Conservation (phyloP, 2,797 vertebrate species). For the Artibeus jamaicensis region DNA sequence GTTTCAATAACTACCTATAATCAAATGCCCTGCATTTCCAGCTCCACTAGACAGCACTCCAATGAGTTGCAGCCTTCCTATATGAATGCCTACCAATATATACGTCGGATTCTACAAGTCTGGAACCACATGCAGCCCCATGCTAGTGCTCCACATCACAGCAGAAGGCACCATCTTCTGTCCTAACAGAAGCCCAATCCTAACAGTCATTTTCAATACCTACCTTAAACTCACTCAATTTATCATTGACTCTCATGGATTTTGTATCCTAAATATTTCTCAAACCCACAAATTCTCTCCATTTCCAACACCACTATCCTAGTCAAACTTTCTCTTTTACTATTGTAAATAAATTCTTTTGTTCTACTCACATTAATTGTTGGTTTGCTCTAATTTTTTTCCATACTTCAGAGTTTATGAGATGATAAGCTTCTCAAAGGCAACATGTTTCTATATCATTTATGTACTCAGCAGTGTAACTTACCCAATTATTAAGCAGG, state of each 20-base stretch:
- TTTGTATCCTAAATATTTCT: neutral
- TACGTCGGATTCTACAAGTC: neutral
- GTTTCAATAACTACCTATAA: neutral
- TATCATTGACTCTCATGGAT: neutral
- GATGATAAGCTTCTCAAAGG: neutral
- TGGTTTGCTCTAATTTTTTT: slow-evolving; percentile 6
- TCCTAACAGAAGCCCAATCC: neutral
- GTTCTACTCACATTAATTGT: neutral
- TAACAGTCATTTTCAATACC: neutral
- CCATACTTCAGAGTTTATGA: neutral
- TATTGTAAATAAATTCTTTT: neutral
- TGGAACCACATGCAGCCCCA: neutral
- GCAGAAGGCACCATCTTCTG: neutral
- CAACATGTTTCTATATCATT: neutral
- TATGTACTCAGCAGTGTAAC: neutral
- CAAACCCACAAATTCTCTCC: neutral
- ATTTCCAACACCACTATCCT: neutral
- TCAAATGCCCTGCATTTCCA: neutral
- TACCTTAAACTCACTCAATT: neutral
- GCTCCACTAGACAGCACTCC: neutral
- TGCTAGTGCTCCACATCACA: neutral
- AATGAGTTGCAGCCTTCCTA: neutral
- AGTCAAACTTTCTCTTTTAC: neutral
- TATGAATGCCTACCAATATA: neutral
- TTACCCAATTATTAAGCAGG: neutral